A percentile compares a stretch with the other conserved stretches of the same genome.
phyloP scores from a whole-genome alignment of 2,113 vertebrate species.

The Odontesthes bonariensis region DNA sequence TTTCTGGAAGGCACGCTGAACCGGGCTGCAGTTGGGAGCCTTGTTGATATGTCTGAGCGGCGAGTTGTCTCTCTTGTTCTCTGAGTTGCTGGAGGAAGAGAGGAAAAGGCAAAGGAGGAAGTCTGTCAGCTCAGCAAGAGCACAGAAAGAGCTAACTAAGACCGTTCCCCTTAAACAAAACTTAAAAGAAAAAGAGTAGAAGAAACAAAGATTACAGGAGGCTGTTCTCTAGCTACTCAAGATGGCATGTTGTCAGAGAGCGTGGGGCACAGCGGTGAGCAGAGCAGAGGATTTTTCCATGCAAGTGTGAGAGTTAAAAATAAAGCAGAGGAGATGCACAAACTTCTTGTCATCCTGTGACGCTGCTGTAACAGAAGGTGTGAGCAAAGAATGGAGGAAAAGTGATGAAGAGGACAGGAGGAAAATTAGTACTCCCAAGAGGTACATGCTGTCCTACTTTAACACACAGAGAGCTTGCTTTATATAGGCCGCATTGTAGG shows the following conservation, averaged over 20 bases:
- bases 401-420: conserved; percentile 55
- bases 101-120: conserved; percentile 55
- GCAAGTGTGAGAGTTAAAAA: conserved; percentile 74
- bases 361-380: conserved; percentile 56
- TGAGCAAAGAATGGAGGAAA: conserved; percentile 23
- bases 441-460: conserved; percentile 74
- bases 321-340: conserved; percentile 66
- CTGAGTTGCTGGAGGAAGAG: conserved; percentile 70
- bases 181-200: not conserved
- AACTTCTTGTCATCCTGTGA: conserved; percentile 64
- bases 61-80: conserved; percentile 70
- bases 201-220: conserved; percentile 1
- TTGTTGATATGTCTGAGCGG: conserved; percentile 72
- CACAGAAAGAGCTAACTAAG: not conserved
- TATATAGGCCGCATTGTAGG: not conserved
- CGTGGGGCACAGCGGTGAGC: conserved; percentile 12
- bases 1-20: conserved; percentile 54
- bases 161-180: no score
- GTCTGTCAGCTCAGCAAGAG: conserved; percentile 28
- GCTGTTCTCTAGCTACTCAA: not conserved
- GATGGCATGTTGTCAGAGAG: conserved; percentile 10
- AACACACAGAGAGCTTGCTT: conserved; percentile 7
- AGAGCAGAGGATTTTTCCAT: conserved; percentile 33
- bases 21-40: conserved; percentile 69
- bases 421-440: conserved; percentile 64